Base-by-base conservation (phyloP, 2,888 invertebrate genomes). In the Entomobrya multifasciata region DNA sequence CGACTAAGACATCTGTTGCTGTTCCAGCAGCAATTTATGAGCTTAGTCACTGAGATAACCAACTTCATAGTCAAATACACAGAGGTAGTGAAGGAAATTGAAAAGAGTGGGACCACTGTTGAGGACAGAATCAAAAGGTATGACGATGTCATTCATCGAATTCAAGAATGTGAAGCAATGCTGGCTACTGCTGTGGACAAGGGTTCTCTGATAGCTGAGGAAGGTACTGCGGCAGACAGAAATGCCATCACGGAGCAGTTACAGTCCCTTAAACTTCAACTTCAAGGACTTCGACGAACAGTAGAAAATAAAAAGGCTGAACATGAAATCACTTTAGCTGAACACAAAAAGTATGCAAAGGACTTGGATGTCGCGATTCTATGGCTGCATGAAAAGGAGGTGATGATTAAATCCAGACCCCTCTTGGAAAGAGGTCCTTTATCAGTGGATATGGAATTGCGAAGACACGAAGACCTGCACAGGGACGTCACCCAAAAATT, bases 131-230 rank as follows among this genome's bases (percentile, higher is more conserved):
- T 98, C 77, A 96, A 96, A 91, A 95, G 96, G 78, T 97, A 97
- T 91, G 96, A 97, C 91, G 96, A 97, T 90, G 95, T 97, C 0
- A 96, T 97, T 88, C 93, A 95, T 0, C 96, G 96, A 92, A 97
- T 98, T 78, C 97, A 97, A 93, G 97, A 97, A 91, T 97, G 96
- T 92, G 98, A 98, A 92, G 97, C 97, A 11, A 93, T 96, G 47
- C 93, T 98, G 10, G 96, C 97, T 0, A 95, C 96, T 5, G 97
- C 98, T 0, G 95, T 95, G 15, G 98, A 98, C 92, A 98, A 98
- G 92, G 98, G 98, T 0, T 96, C 97, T 92, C 97, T 97, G 92
- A 98, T 98, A 44, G 97, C 97, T 0, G 95, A 96, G 0, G 98
- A 98, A 93, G 97, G 97, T 57, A 96, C 96, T 1, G 95, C 96